These are phyloP conservation scores for Forpus xanthops DNA, from an alignment of 2,797 vertebrate species.

Conservation along the genomic window DNA sequence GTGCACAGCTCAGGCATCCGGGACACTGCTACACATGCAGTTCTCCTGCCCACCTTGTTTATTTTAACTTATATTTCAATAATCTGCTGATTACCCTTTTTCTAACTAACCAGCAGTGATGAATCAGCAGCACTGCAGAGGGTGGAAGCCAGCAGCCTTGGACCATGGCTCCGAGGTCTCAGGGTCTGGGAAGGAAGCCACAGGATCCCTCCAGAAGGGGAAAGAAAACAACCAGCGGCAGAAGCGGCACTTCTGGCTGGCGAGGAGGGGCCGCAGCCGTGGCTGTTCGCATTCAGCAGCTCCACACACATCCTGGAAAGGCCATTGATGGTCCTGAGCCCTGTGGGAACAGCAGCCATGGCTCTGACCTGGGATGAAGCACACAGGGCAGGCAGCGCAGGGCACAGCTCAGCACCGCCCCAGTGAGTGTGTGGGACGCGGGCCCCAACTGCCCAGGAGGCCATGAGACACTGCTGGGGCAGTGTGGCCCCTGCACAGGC, in stretches of 20 bases:
- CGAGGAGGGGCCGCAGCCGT: background rate
- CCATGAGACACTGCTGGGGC: too few relatives aligned
- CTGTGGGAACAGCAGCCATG: background rate
- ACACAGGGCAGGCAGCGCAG: accelerated
- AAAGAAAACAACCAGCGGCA: background rate
- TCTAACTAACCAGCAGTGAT: constrained; percentile 59
- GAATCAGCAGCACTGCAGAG: constrained; percentile 63
- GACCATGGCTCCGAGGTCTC: constrained; percentile 71
- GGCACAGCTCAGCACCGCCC: accelerated
- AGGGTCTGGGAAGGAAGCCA: constrained; percentile 69
- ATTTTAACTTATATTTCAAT: constrained; percentile 53
- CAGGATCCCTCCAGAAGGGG: constrained; percentile 35
- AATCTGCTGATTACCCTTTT: constrained; percentile 56
- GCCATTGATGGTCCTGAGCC: background rate
- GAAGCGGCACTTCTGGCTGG: constrained; percentile 8
- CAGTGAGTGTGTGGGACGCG: accelerated
- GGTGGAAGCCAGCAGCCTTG: constrained; percentile 46
- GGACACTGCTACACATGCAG: background rate
- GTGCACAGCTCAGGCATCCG: background rate
- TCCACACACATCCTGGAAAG: background rate
- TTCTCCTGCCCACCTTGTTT: constrained; percentile 34
- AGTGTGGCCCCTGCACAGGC: accelerated
- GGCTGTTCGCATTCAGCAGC: background rate
- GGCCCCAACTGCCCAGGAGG: background rate
- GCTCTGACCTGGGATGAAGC: accelerated